phyloP scores from a whole-genome alignment of 1,140 invertebrate genomes.

The Papilio polyxenes region DNA sequence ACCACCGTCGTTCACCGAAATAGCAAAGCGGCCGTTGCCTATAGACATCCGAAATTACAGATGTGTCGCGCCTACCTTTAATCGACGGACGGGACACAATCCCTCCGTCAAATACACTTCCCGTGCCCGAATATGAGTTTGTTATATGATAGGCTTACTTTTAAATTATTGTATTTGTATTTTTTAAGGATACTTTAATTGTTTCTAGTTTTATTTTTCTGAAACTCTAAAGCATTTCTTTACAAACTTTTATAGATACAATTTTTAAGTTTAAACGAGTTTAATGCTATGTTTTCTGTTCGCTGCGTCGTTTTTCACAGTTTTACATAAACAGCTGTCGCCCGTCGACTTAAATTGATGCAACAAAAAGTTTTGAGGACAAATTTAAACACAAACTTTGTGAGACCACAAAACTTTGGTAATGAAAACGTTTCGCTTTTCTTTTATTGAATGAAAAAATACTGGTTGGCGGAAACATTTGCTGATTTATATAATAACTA shows the following conservation, averaged over 20 bases:
- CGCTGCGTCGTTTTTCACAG: constrained; percentile 9
- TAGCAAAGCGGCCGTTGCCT: too few species aligned
- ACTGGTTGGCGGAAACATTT: not conserved
- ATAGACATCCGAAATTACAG: too few species aligned
- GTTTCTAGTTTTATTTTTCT: not conserved
- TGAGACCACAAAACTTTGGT: not conserved
- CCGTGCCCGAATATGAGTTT: too few species aligned
- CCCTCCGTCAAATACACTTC: too few species aligned
- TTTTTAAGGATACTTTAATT: not conserved
- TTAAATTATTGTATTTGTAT: too few species aligned
- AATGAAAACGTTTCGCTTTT: constrained; percentile 19
- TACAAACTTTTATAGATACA: not conserved
- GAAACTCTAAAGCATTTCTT: not conserved
- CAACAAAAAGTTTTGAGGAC: not conserved
- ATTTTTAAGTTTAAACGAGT: not conserved
- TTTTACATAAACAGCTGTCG: constrained; percentile 18
- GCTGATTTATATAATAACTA: not conserved
- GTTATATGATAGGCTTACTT: too few species aligned
- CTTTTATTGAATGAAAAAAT: not conserved
- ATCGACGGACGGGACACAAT: too few species aligned
- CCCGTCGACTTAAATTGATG: not conserved
- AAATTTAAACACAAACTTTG: constrained; percentile 6
- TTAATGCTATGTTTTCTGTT: not conserved
- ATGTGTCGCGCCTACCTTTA: too few species aligned
- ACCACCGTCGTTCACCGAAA: too few species aligned